phyloP scores from a whole-genome alignment of 2,113 vertebrate genomes.

The Bolborhynchus lineola region DNA sequence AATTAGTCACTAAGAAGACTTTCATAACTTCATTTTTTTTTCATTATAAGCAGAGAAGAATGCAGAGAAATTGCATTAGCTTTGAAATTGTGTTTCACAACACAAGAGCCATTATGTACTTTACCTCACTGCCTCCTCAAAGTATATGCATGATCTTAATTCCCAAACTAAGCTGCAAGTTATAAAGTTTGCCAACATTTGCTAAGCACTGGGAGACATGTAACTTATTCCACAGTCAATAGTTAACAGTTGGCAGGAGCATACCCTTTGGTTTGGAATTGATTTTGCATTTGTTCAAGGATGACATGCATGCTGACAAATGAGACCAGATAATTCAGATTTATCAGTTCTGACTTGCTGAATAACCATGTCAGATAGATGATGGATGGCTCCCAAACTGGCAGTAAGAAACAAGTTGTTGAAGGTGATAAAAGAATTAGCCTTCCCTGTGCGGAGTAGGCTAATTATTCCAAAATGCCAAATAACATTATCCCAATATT shows the following conservation, averaged over 20 bases:
- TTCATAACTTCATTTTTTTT: not conserved
- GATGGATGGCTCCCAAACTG: not conserved
- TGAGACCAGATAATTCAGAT: conserved; percentile 50
- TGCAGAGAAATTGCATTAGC: not conserved
- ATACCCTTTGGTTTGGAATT: conserved; percentile 50
- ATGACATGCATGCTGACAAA: conserved; percentile 49
- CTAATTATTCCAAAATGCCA: not conserved
- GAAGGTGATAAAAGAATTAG: not conserved
- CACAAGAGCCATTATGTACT: not conserved
- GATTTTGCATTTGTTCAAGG: conserved; percentile 63
- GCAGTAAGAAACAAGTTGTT: not conserved
- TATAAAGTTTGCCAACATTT: conserved; percentile 26
- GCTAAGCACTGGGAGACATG: conserved; percentile 41
- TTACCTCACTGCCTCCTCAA: not conserved
- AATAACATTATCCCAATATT: not conserved
- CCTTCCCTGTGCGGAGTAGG: not conserved
- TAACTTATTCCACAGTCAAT: conserved; percentile 29
- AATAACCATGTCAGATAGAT: conserved; percentile 23
- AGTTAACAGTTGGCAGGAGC: conserved; percentile 33
- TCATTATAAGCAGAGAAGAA: not conserved
- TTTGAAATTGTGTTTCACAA: not conserved
- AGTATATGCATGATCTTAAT: conserved; percentile 22
- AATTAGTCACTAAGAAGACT: not conserved
- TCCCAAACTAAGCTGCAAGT: conserved; percentile 40
- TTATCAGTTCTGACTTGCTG: conserved; percentile 62